These are phyloP conservation scores for Mylabris phalerata DNA, from an alignment of 1,140 invertebrate genomes.

Conservation along the genomic window DNA sequence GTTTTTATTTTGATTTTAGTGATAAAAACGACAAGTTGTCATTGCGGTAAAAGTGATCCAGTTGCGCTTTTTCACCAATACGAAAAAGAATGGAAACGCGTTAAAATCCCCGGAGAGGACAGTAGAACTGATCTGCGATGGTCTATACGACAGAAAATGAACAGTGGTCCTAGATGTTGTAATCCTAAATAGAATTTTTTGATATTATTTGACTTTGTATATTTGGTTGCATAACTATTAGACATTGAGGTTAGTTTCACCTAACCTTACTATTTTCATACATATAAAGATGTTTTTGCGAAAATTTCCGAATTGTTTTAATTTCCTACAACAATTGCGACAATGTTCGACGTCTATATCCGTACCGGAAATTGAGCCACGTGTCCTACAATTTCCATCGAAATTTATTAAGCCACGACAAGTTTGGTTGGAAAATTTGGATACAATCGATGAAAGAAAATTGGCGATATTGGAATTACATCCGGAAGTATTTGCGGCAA, in stretches of 20 bases:
- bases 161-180: slow-evolving; percentile 37
- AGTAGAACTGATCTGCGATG: slow-evolving; percentile 54
- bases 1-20: neutral
- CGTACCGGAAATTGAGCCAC: slow-evolving; percentile 2
- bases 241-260: too few species aligned
- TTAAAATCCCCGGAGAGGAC: slow-evolving; percentile 63
- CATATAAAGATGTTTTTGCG: neutral
- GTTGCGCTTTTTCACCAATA: slow-evolving; percentile 70
- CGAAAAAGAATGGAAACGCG: slow-evolving; percentile 62
- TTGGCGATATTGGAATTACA: slow-evolving; percentile 81
- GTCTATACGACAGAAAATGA: slow-evolving; percentile 52
- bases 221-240: too few species aligned
- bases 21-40: slow-evolving; percentile 1
- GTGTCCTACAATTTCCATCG: slow-evolving; percentile 32
- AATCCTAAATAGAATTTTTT: too few species aligned
- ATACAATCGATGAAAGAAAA: slow-evolving; percentile 71
- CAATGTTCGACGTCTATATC: too few species aligned
- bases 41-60: slow-evolving; percentile 53
- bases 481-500: slow-evolving; percentile 75
- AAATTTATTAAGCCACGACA: slow-evolving; percentile 59
- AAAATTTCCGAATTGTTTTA: neutral
- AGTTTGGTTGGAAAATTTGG: slow-evolving; percentile 88
- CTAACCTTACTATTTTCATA: neutral
- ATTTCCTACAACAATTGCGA: too few species aligned
- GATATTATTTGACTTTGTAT: too few species aligned